phyloP scores from a whole-genome alignment of 2,797 vertebrate species.

The Heteromormyrus szaboi region DNA sequence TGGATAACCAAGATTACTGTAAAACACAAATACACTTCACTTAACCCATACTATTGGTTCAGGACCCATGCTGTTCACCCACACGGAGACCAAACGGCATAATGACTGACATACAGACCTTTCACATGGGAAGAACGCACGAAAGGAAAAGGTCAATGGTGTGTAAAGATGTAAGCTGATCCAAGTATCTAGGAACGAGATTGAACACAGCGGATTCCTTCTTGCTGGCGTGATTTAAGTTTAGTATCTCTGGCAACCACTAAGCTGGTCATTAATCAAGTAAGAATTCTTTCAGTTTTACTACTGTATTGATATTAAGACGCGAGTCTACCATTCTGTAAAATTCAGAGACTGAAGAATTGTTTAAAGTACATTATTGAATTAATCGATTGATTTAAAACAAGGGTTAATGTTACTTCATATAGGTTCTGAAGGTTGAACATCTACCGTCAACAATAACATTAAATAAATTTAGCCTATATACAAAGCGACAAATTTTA shows the following conservation, averaged over 20 bases:
- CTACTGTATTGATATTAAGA: not conserved
- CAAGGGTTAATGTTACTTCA: not conserved
- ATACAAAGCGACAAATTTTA: not conserved
- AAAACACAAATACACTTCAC: not conserved
- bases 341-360: not conserved
- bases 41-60: not conserved
- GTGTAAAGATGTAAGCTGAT: not conserved
- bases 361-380: not conserved
- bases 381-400: not conserved
- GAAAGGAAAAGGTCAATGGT: not conserved
- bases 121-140: not conserved
- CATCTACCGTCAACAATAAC: not conserved
- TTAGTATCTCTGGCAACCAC: not conserved
- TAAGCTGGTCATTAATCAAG: not conserved
- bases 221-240: not conserved
- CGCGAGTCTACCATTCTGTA: not conserved
- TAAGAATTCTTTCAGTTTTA: not conserved
- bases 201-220: not conserved
- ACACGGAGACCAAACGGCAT: not conserved
- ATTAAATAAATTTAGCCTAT: not conserved
- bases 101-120: not conserved
- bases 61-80: not conserved
- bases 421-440: not conserved
- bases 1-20: not conserved
- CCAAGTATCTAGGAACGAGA: not conserved